These are phyloP conservation scores for Protonemura montana DNA, from an alignment of 2,888 invertebrate species.

Conservation along the genomic window DNA sequence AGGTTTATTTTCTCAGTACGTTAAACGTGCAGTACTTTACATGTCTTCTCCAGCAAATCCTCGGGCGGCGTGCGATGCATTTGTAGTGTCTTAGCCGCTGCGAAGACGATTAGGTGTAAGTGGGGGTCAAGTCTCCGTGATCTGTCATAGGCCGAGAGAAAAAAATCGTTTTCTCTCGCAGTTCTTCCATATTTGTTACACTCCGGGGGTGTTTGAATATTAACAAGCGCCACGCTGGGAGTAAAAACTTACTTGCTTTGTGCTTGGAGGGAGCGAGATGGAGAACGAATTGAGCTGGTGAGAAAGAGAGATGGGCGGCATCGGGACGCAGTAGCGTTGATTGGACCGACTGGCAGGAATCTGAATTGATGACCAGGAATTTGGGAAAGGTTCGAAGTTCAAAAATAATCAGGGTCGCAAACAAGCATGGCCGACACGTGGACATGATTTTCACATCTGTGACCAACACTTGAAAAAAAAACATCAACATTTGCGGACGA, in stretches of 20 bases:
- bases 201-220: conserved; percentile 36
- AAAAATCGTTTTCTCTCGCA: conserved; percentile 17
- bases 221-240: conserved; percentile 31
- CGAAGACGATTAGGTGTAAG: not conserved
- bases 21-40: not conserved
- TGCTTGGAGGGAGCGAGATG: not conserved
- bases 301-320: not conserved
- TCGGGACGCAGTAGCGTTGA: conserved; percentile 29
- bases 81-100: not conserved
- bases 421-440: no score
- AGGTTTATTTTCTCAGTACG: not conserved
- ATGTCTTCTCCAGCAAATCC: not conserved
- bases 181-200: conserved; percentile 28
- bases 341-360: not conserved
- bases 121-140: not conserved
- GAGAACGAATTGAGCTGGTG: not conserved
- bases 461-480: no score
- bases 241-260: not conserved
- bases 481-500: no score
- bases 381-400: not conserved
- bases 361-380: not conserved
- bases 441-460: not conserved
- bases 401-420: not conserved
- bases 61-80: not conserved
- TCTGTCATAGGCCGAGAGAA: not conserved